Evolutionary conservation across 2,888 invertebrate species (phyloP), one percentile per base, ranked within the genome.

Genomic region (Eupithecia pulchellata): DNA sequence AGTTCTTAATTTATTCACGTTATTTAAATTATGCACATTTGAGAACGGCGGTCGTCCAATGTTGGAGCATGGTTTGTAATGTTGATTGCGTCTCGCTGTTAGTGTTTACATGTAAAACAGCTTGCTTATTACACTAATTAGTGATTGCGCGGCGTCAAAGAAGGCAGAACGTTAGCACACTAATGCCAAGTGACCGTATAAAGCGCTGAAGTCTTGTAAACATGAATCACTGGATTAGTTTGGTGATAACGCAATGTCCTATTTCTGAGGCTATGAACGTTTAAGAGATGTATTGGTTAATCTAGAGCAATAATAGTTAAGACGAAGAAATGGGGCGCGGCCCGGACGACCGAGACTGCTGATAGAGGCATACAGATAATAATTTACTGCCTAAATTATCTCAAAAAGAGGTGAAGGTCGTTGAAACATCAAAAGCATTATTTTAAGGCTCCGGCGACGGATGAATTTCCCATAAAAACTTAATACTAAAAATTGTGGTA

Each of bases 11-110:
- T 61, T 66, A 76, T 76, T 68, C 66, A 72, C 72, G 65, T 72
- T 68, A 72, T 76, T 68, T 61, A 73, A 75, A 72, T 64, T 72
- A 89, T 83, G 79, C 82, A 93, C 92, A 88, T 90, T 90, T 90
- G 75, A 78, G 82, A 73, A 83, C 82, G 76, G 91, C 78, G 82
- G 88, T 88, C 84, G 87, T 89, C 92, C 92, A 91, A 82, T 90
- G 84, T 76, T 89, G 90, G 81, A 86, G 86, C 93, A 93, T 93
- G 77, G 71, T 78, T 65, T 71, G 69, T 75, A 81, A 76, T 77
- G 71, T 71, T 76, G 77, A 80, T 75, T 77, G 78, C 78, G 72
- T 74, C 78, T 72, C 68, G 72, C 68, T 77, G 76, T 82, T 81
- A 70, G 79, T 82, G 84, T 88, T 87, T 83, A 82, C 85, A 85